Conservation (phyloP, 2,797 vertebrate genomes). For the Perodicticus potto region DNA sequence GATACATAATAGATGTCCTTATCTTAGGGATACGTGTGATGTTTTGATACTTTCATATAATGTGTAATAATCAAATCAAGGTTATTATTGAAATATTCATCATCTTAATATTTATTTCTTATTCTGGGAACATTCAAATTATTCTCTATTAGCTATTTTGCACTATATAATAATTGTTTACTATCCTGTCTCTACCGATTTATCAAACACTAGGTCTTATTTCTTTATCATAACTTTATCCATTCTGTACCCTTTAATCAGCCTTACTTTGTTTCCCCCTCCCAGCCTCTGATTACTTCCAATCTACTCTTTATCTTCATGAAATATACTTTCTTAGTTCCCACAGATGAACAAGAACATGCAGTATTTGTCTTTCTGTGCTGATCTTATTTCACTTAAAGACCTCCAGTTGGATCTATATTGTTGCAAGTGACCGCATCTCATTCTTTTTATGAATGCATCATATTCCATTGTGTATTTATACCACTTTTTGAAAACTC, state of each 20-base stretch:
- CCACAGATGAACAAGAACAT: not conserved
- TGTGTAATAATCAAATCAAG: not conserved
- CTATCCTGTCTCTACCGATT: not conserved
- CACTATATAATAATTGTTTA: not conserved
- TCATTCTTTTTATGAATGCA: not conserved
- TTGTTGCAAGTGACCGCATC: not conserved
- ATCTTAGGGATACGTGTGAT: not conserved
- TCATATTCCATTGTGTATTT: not conserved
- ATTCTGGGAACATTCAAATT: not conserved
- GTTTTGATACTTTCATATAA: not conserved
- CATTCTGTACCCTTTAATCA: not conserved
- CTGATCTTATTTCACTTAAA: not conserved
- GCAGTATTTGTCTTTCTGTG: not conserved
- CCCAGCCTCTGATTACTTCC: not conserved
- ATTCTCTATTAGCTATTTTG: not conserved
- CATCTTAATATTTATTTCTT: not conserved
- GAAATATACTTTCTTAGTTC: not conserved
- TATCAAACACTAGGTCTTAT: not conserved
- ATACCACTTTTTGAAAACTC: not conserved
- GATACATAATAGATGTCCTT: not conserved
- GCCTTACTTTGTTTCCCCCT: not conserved
- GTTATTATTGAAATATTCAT: not conserved
- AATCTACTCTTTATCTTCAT: not conserved
- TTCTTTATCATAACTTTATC: not conserved
- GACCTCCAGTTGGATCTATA: not conserved